phyloP scores from a whole-genome alignment of 2,888 invertebrate genomes.

The Apodemia mormo region DNA sequence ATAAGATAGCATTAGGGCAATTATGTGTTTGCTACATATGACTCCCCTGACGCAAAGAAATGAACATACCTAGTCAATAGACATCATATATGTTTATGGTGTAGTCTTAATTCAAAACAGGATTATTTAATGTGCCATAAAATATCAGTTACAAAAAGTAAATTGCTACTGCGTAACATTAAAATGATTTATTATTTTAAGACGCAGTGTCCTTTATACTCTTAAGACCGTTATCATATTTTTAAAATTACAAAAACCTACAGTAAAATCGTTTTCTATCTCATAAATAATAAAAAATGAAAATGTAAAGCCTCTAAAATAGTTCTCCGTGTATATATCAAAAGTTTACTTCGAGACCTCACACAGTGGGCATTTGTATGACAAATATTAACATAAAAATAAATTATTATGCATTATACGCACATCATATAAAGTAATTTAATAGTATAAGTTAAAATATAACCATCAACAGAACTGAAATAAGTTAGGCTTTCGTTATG shows the following conservation, averaged over 20 bases:
- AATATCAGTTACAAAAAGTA: background rate
- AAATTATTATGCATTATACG: background rate
- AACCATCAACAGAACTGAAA: background rate
- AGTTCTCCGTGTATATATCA: background rate
- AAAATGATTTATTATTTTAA: constrained; percentile 11
- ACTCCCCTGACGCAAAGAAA: too few relatives aligned
- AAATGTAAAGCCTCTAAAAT: background rate
- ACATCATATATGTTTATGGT: too few relatives aligned
- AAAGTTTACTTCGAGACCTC: background rate
- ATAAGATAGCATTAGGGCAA: too few relatives aligned
- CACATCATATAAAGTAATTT: constrained; percentile 11
- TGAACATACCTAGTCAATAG: too few relatives aligned
- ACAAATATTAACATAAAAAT: constrained; percentile 9
- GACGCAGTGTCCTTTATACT: background rate
- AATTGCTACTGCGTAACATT: background rate
- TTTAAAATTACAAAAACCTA: background rate
- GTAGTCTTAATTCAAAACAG: too few relatives aligned
- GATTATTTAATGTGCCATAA: too few relatives aligned
- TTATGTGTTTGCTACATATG: too few relatives aligned
- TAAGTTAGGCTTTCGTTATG: background rate
- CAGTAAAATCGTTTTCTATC: background rate
- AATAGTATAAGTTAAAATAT: constrained; percentile 10
- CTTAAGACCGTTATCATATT: background rate
- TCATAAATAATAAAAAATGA: constrained; percentile 7
- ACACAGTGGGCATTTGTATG: background rate